Conservation (phyloP, 2,888 invertebrate species). For the Anarsia innoxiella region DNA sequence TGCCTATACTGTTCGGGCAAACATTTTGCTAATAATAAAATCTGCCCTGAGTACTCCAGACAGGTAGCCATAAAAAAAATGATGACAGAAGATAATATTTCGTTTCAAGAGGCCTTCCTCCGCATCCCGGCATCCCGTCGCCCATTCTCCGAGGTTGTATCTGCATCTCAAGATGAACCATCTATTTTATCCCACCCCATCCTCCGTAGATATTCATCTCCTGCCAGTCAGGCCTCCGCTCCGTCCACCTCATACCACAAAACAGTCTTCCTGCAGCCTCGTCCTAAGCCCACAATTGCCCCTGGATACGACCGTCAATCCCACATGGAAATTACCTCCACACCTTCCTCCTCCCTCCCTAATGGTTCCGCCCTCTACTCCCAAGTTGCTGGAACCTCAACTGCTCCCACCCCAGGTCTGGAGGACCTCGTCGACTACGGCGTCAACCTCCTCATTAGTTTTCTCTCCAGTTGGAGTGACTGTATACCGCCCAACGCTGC, state of each 20-base stretch:
- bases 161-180: conserved; percentile 1
- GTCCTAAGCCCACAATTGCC: not conserved
- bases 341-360: not conserved
- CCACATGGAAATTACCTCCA: not conserved
- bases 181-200: not conserved
- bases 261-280: conserved; percentile 1
- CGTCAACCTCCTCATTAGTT: not conserved
- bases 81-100: conserved; percentile 18
- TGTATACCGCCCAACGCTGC: not conserved
- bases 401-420: not conserved
- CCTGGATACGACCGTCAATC: not conserved
- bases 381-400: too few species aligned
- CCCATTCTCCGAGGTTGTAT: not conserved
- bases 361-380: not conserved
- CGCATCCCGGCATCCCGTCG: not conserved
- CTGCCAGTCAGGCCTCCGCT: not conserved
- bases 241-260: not conserved
- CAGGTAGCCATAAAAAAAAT: conserved; percentile 18
- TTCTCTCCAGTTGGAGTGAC: not conserved
- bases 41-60: conserved; percentile 17
- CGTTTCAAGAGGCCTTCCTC: conserved; percentile 16
- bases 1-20: conserved; percentile 15
- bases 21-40: conserved; percentile 15
- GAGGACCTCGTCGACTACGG: not conserved
- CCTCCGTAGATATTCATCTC: conserved; percentile 4